phyloP scores from a whole-genome alignment of 2,797 vertebrate genomes.

The Tokudaia muenninki region DNA sequence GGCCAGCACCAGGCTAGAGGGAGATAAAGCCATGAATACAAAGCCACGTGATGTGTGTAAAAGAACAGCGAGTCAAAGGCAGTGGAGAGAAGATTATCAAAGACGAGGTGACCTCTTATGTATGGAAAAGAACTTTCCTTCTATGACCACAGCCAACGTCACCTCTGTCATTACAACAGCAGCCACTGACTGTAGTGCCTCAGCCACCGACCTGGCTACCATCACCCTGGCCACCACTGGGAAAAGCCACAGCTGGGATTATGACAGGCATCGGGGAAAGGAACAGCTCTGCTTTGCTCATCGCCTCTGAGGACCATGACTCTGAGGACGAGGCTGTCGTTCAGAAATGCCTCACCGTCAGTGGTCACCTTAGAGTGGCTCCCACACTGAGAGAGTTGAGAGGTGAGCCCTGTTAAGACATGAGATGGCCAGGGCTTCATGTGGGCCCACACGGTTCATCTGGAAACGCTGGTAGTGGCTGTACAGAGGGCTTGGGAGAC shows the following conservation, averaged over 20 bases:
- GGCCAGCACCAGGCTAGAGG: not conserved
- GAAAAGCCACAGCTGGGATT: constrained; percentile 85
- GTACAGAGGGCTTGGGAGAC: constrained; percentile 87
- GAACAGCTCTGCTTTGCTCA: constrained; percentile 94
- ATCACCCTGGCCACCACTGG: not conserved
- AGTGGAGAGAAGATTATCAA: not conserved
- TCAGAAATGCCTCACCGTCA: constrained; percentile 97
- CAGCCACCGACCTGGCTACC: not conserved
- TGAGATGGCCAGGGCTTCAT: constrained; percentile 94
- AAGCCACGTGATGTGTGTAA: not conserved
- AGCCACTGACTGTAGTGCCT: too few species aligned
- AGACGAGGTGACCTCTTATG: not conserved
- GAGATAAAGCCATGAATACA: too few species aligned
- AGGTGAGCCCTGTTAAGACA: constrained; percentile 94
- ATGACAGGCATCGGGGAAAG: constrained; percentile 94
- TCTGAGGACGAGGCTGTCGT: constrained; percentile 81
- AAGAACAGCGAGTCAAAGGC: not conserved
- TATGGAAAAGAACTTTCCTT: not conserved
- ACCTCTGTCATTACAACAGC: not conserved
- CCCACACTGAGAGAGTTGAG: constrained; percentile 89
- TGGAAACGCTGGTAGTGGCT: constrained; percentile 88
- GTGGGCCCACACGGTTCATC: constrained; percentile 88
- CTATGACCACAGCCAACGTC: not conserved
- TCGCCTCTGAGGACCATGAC: constrained; percentile 97
- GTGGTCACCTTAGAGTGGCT: constrained; percentile 88